Percentiles rank a stretch among this genome's conserved stretches.
phyloP scores from a whole-genome alignment of 2,888 invertebrate species.

The Carcina quercana region DNA sequence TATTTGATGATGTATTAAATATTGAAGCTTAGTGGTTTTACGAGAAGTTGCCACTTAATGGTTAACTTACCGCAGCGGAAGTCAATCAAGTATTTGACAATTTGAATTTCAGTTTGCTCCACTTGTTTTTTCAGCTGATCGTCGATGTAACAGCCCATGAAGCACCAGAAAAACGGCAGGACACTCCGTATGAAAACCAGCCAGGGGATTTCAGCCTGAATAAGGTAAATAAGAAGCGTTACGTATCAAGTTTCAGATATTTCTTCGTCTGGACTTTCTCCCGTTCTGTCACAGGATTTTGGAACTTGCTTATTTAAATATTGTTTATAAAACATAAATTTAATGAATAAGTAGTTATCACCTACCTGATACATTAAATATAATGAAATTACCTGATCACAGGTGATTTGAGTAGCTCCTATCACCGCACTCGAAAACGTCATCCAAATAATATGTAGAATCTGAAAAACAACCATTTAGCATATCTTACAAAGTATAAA shows the following conservation, averaged over 20 bases:
- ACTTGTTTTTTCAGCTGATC: constrained; percentile 40
- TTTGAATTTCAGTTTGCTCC: constrained; percentile 31
- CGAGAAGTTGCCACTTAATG: not conserved
- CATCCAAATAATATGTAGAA: constrained; percentile 37
- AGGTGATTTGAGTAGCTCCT: constrained; percentile 33
- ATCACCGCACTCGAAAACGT: constrained; percentile 44
- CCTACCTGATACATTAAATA: too few relatives aligned
- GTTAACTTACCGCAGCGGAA: constrained; percentile 38
- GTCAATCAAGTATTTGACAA: constrained; percentile 45
- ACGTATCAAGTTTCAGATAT: too few relatives aligned
- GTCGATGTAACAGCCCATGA: constrained; percentile 32
- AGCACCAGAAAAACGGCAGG: constrained; percentile 37
- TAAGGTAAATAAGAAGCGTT: too few relatives aligned
- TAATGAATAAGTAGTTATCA: too few relatives aligned
- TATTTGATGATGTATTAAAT: too few relatives aligned
- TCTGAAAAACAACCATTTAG: constrained; percentile 22
- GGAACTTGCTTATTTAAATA: too few relatives aligned
- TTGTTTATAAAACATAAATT: too few relatives aligned
- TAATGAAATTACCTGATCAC: constrained; percentile 30
- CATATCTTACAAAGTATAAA: not conserved
- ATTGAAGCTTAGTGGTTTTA: too few relatives aligned
- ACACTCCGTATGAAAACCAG: constrained; percentile 26
- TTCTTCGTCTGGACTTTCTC: too few relatives aligned
- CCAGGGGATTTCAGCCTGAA: constrained; percentile 27
- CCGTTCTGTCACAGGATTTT: too few relatives aligned